phyloP scores from a whole-genome alignment of 92 coral and sea anemone genomes.

The Zoanthus solanderi region DNA sequence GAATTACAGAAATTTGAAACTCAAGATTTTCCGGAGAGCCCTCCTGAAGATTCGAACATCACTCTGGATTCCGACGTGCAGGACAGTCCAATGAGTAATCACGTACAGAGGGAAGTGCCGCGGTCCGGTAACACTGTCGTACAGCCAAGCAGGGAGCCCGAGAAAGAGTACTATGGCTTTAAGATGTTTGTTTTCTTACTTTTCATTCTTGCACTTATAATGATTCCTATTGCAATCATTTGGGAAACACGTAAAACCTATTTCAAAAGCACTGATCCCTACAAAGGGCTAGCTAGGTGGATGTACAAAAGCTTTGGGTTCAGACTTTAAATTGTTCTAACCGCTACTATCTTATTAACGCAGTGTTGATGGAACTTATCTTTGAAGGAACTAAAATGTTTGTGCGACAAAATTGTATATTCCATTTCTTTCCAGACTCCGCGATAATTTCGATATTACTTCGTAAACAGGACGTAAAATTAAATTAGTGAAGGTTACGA shows the following conservation, averaged over 20 bases:
- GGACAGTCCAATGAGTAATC: constrained; percentile 67
- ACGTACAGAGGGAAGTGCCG: constrained; percentile 60
- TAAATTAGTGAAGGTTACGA: too few relatives aligned
- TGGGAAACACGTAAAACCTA: constrained; percentile 90
- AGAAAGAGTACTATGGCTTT: constrained; percentile 87
- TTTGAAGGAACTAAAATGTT: neutral
- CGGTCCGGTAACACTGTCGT: constrained; percentile 24
- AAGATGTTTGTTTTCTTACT: constrained; percentile 92
- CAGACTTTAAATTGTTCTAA: constrained; percentile 46
- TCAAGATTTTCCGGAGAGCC: constrained; percentile 85
- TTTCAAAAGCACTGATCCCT: constrained; percentile 82
- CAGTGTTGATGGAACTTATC: neutral
- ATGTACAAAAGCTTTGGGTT: constrained; percentile 70
- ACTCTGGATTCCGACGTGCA: constrained; percentile 50
- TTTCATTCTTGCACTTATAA: constrained; percentile 86
- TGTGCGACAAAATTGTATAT: constrained; percentile 33
- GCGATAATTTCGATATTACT: neutral
- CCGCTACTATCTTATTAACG: neutral
- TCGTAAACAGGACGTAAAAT: neutral
- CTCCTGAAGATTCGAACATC: constrained; percentile 73
- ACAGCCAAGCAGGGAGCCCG: constrained; percentile 56
- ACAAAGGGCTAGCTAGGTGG: constrained; percentile 83
- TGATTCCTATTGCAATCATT: constrained; percentile 94
- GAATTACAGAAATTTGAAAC: constrained; percentile 92
- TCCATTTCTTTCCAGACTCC: constrained; percentile 18